Evolutionary conservation across 2,888 invertebrate species (phyloP).

Genomic region (Cinara cedri): DNA sequence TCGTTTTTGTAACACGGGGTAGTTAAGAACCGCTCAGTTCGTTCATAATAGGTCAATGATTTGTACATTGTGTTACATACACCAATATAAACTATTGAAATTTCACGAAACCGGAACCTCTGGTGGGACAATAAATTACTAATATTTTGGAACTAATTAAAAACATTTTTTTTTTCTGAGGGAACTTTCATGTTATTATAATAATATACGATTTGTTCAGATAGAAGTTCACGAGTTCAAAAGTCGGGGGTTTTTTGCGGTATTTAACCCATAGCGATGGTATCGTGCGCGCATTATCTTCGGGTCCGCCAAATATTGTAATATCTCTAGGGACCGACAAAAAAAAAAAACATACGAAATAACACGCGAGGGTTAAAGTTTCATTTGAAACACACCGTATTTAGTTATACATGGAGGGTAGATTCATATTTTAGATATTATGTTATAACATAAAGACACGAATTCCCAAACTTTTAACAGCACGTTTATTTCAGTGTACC

Average conservation of each 20-base stretch:
- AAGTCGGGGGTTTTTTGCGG: background rate
- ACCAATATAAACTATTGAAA: too few relatives aligned
- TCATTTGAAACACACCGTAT: background rate
- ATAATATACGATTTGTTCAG: background rate
- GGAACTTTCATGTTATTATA: background rate
- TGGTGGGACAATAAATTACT: too few relatives aligned
- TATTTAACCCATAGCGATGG: background rate
- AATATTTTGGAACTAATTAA: too few relatives aligned
- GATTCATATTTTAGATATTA: constrained; percentile 41
- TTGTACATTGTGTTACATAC: too few relatives aligned
- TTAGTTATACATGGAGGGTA: background rate
- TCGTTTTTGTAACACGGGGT: too few relatives aligned
- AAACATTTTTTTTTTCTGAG: background rate
- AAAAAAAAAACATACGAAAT: constrained; percentile 27
- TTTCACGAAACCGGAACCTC: too few relatives aligned
- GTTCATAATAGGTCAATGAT: too few relatives aligned
- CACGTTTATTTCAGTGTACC: background rate
- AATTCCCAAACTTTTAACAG: constrained; percentile 22
- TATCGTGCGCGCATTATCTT: constrained; percentile 6
- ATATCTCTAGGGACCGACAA: constrained; percentile 7
- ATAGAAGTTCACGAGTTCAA: constrained; percentile 16
- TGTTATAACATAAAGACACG: background rate
- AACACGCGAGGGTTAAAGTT: constrained; percentile 39
- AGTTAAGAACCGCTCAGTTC: too few relatives aligned
- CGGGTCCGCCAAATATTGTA: background rate